Evolutionary conservation across 2,113 vertebrate species (phyloP), one percentile per base, ranked within the genome.

Genomic region (Cynoglossus semilaevis): DNA sequence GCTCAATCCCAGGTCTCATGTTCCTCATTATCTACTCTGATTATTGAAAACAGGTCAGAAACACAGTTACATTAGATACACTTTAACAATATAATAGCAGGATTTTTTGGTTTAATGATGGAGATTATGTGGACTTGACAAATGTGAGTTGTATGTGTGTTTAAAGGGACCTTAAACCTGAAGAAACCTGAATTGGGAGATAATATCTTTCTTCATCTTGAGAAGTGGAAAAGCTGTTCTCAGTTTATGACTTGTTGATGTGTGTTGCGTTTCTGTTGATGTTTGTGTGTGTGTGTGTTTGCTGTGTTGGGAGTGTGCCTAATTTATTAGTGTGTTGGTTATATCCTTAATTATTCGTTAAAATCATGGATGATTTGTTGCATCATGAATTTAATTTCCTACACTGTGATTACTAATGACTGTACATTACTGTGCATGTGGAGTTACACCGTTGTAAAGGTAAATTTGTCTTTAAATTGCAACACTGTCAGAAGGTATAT

Each of bases 141-240:
- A 70, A 76, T 77, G 77, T 84, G 69, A 87, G 70, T 40, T 47
- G 52, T 77, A 9, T 4, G 34, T 43, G 36, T 36, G 10, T 51
- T 83, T 84, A 86, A 88, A 79, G 81, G 82, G 78, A 76, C 66
- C 51, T 66, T 78, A 76, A 63, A 84, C 74, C 67, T 80, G 79
- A 79, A 82, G 79, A 82, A 75, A 75, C 61, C 48, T 54, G 77
- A 72, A 68, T 74, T 79, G 84, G 63, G 73, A 76, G 71, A 74
- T 76, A 77, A 79, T 52, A 63, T 64, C 80, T 76, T 81, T 83
- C 71, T 87, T 88, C 54, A 79, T 74, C 76, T 84, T 74, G 79
- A 88, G 68, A 81, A 84, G 70, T 68, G 78, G 52, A 75, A 79
- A 63, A 81, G 72, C 29, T 87, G 67, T 71, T 74, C 67, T 63